A percentile compares a stretch with the other conserved stretches of the same genome.
Evolutionary conservation across 37 sponge, comb jelly and placozoan genomes (phyloP).

Genomic region (Haliclona indistincta): DNA sequence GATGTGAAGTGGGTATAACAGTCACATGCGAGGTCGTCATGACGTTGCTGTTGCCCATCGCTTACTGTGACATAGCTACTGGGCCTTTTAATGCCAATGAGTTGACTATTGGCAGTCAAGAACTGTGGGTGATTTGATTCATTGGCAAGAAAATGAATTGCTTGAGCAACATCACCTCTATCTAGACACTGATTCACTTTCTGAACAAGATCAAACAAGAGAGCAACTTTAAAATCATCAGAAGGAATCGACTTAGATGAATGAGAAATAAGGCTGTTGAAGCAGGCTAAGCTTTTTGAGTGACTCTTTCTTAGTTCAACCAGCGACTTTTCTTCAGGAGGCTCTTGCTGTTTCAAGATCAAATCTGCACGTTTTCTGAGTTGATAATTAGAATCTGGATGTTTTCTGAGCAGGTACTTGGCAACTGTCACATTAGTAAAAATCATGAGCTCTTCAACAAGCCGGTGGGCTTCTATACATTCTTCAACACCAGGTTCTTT

Average conservation of each 20-base stretch:
- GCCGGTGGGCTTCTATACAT: constrained; percentile 25
- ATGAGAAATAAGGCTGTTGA: no score
- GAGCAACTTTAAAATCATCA: no score
- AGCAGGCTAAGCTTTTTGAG: no score
- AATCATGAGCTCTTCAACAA: constrained; percentile 71
- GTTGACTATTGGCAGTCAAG: constrained; percentile 7
- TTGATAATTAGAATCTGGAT: constrained; percentile 20
- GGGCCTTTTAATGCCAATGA: background rate
- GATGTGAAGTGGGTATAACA: constrained; percentile 73
- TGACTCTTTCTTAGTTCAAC: no score
- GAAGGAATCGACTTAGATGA: no score
- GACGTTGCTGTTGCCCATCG: background rate
- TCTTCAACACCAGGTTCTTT: constrained; percentile 5
- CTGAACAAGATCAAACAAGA: no score
- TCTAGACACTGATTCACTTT: no score
- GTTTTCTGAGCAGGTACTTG: background rate
- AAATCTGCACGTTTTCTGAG: constrained; percentile 50
- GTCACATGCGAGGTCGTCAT: constrained; percentile 26
- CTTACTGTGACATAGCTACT: constrained; percentile 7
- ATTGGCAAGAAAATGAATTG: constrained; percentile 11
- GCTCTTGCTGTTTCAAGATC: no score
- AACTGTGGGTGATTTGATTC: constrained; percentile 44
- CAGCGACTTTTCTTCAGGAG: no score
- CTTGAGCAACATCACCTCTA: constrained; percentile 2
- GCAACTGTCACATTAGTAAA: constrained; percentile 64